phyloP scores from a whole-genome alignment of 2,113 vertebrate genomes.

The Callionymus lyra region DNA sequence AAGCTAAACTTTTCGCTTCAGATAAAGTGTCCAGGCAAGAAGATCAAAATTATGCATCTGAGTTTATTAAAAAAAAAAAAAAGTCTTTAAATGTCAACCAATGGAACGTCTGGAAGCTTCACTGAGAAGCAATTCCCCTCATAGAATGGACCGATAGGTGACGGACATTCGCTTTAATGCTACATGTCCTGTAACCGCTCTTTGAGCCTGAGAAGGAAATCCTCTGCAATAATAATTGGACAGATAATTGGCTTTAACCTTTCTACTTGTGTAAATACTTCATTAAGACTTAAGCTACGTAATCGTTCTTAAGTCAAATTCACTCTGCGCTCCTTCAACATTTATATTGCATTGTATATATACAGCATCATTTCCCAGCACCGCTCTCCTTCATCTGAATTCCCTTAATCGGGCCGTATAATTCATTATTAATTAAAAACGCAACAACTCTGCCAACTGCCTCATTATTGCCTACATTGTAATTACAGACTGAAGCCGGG shows the following conservation, averaged over 20 bases:
- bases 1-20: no score
- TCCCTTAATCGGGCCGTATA: not conserved
- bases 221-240: not conserved
- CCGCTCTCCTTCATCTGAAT: not conserved
- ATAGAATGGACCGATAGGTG: no score
- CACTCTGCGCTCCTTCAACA: not conserved
- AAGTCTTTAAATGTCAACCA: no score
- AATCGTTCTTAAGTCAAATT: not conserved
- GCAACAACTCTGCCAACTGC: slow-evolving; percentile 9
- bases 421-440: slow-evolving; percentile 13
- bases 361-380: not conserved
- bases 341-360: not conserved
- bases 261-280: not conserved
- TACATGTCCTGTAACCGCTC: no score
- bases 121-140: no score
- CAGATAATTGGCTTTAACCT: not conserved
- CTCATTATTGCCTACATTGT: slow-evolving; percentile 7
- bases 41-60: no score
- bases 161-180: no score
- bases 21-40: no score
- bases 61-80: no score
- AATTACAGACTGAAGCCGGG: slow-evolving; percentile 2
- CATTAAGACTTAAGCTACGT: not conserved
- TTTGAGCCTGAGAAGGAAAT: no score
- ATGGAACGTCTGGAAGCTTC: no score